Conservation (phyloP, 2,888 invertebrate genomes). For the Ashinkailepas kermadecensis region DNA sequence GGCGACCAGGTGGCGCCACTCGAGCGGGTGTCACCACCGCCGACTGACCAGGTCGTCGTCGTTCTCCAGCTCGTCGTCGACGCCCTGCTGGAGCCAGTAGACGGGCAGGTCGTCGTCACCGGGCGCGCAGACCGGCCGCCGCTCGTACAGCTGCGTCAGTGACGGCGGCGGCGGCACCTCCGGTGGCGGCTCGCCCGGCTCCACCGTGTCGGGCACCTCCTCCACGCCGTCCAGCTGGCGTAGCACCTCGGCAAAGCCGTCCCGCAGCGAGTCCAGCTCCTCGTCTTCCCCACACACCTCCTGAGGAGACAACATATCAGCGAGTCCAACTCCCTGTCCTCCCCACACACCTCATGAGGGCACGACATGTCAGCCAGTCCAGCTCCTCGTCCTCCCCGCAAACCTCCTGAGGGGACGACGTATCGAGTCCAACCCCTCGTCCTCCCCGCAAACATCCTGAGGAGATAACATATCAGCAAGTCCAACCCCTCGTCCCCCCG, state of each 20-base stretch:
- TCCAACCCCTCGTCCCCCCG: too few relatives aligned
- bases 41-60: constrained; percentile 10
- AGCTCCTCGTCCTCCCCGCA: neutral
- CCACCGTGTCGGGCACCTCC: constrained; percentile 22
- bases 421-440: too few relatives aligned
- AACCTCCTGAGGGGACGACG: neutral
- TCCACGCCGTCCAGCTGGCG: constrained; percentile 24
- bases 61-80: constrained; percentile 2
- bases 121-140: neutral
- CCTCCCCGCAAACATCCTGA: too few relatives aligned
- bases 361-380: neutral
- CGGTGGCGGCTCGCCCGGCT: constrained; percentile 25
- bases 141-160: neutral
- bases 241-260: constrained; percentile 17
- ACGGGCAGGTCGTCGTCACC: neutral
- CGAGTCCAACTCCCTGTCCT: neutral
- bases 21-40: neutral
- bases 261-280: constrained; percentile 22
- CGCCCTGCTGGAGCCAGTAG: constrained; percentile 12
- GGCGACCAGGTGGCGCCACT: too few relatives aligned
- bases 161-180: constrained; percentile 14
- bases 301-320: neutral
- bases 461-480: too few relatives aligned
- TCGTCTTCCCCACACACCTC: constrained; percentile 14
- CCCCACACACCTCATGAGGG: neutral